Base-by-base conservation (phyloP, 2,797 vertebrate species). In the Fringilla coelebs region DNA sequence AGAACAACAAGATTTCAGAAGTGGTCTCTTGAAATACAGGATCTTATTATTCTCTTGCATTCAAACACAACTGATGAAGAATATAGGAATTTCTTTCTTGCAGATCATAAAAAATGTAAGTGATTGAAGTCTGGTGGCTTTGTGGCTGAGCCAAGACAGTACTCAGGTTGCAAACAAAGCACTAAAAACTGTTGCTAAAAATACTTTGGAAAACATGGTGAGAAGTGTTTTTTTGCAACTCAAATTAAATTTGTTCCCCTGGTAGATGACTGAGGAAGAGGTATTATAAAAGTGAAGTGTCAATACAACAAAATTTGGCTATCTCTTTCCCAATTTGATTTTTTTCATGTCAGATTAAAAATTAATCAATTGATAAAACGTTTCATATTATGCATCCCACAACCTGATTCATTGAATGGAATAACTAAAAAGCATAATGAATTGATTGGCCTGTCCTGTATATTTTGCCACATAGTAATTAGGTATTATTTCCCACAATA, bases 71-170 rank as follows among this genome's bases (percentile, higher is more conserved):
- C 7, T 43, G n/a, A 81, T 68, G 43, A 91, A 71, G 17, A 71
- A 63, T 38, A 83, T 31, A 34, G 85, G 49, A 61, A 72, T 28
- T 78, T n/a, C 16, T 91, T 96, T 77, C 66, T 58, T 36, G 20
- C 20, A 88, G 62, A 68, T 76, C 78, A 85, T 32, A 58, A 86
- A 89, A 93, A 91, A 77, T 72, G 41, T 26, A 93, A 81, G 40
- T 9, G 18, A 63, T 45, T 88, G 73, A 91, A 94, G 62, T 58
- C 46, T 91, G 58, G 26, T 86, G 73, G 51, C 73, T 94, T 86
- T 94, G 88, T 85, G 80, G 52, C 62, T 86, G 58, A 91, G 85
- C 70, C 51, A 94, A 94, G 51, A 61, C 52, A 81, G 62, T 62
- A 75, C 12, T 34, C 85, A 61, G n/a, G 62, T 57, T 84, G 55